Base-by-base conservation (phyloP, 2,888 invertebrate species). In the Mesochorus sp. region DNA sequence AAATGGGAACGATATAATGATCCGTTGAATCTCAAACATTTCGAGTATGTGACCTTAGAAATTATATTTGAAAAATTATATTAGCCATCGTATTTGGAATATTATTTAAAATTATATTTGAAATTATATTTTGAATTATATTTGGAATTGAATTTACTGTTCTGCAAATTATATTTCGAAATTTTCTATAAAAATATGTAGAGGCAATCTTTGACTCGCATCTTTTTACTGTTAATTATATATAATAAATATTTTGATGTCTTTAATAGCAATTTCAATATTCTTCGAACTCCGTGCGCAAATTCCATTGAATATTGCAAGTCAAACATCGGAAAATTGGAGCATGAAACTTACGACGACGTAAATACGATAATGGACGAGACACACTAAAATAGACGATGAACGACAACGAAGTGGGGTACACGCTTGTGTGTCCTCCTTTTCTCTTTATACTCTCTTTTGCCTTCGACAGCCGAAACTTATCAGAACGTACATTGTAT, bases 361-460 rank as follows among this genome's bases (percentile, higher is more conserved):
- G 71, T 61, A 61, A 76, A 72, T 72, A 67, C 76, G 72, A 76
- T 76, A 76, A 72, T 61, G 47, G 71, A 51, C 49, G 49, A 28
- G 55, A 17, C 66, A 67, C 44, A 26, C 71, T 34, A 61, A 76
- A 76, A 76, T 76, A 72, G 71, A 51, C 66, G 37, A 37, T 37
- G 53, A 71, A 57, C 39, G 39, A 68, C 68, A 37, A 31, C 47
- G 12, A 59, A 68, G 57, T 57, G 68, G 47, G 42, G 26, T 67
- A 53, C 6, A 31, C 28, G 19, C 74, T 14, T 51, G 59, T 39
- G 59, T 26, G 53, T 44, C 68, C 24, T 44, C 12, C 39, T 28
- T 34, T 47, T 49, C 44, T 37, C 62, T 70, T 49, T 64, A 31
- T 67, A 17, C 66, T 53, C 34, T 53, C 31, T n/a, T n/a, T n/a